A percentile compares a stretch with the other conserved stretches of the same genome.
phyloP scores from a whole-genome alignment of 1,140 invertebrate genomes.

The Sycophila sp. region DNA sequence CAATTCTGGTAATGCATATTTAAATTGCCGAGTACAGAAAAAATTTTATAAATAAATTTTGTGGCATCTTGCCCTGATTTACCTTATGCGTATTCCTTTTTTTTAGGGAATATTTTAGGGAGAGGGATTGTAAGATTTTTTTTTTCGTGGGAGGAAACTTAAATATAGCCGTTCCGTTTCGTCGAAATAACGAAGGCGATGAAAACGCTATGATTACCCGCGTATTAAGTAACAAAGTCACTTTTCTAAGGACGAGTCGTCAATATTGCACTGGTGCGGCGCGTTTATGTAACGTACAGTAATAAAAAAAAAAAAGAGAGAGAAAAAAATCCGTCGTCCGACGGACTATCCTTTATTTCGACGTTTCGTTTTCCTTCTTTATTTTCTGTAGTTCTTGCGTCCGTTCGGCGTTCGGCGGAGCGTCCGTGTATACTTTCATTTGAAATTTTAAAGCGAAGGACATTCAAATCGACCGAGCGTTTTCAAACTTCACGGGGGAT shows the following conservation, averaged over 20 bases:
- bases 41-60: too few species aligned
- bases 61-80: too few species aligned
- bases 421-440: neutral
- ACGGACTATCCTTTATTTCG: conserved; percentile 10
- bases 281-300: conserved; percentile 14
- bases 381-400: neutral
- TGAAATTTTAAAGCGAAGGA: neutral
- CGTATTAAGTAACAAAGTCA: conserved; percentile 9
- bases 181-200: neutral
- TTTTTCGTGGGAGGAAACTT: too few species aligned
- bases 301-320: conserved; percentile 21
- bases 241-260: neutral
- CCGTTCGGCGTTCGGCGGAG: neutral
- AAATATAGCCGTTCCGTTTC: neutral
- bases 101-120: too few species aligned
- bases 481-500: too few species aligned
- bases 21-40: too few species aligned
- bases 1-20: too few species aligned
- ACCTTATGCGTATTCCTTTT: too few species aligned
- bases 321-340: conserved; percentile 3
- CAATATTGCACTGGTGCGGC: neutral
- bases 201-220: neutral
- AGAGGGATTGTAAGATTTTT: too few species aligned
- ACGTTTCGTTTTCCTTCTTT: neutral
- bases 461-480: neutral